These are phyloP conservation scores for Potamilus streckersoni DNA, from an alignment of 1,140 invertebrate genomes.

Conservation along the genomic window DNA sequence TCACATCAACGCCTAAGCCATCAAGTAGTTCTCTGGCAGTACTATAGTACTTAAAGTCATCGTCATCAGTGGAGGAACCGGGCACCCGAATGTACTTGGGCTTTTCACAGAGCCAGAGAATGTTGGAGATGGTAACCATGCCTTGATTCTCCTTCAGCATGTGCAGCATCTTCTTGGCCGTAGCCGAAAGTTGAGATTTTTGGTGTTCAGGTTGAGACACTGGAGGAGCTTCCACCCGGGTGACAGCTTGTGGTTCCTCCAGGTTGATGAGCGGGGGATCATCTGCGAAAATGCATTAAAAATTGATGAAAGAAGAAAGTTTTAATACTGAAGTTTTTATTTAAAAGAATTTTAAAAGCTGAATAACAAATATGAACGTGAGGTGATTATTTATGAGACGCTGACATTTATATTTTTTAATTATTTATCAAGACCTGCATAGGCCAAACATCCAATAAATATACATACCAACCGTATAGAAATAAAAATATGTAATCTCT, in stretches of 20 bases:
- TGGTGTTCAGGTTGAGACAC: constrained; percentile 23
- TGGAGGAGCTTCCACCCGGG: constrained; percentile 20
- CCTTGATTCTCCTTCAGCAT: constrained; percentile 57
- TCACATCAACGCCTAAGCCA: constrained; percentile 59
- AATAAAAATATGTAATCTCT: too few relatives aligned
- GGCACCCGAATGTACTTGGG: constrained; percentile 55
- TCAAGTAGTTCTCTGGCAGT: constrained; percentile 58
- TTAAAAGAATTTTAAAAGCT: too few relatives aligned
- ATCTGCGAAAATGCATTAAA: too few relatives aligned
- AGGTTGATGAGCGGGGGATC: constrained; percentile 43
- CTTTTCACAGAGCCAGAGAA: constrained; percentile 57
- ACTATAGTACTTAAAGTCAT: constrained; percentile 54
- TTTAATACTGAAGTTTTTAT: too few relatives aligned
- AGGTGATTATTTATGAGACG: too few relatives aligned
- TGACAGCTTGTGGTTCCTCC: constrained; percentile 39
- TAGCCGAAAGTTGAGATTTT: constrained; percentile 33
- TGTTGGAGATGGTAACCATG: constrained; percentile 57
- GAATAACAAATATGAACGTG: too few relatives aligned
- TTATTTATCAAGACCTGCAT: too few relatives aligned
- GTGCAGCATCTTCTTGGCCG: constrained; percentile 57
- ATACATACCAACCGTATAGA: too few relatives aligned
- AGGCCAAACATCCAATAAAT: too few relatives aligned
- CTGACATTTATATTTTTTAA: too few relatives aligned
- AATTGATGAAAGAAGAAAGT: too few relatives aligned
- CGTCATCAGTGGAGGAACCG: constrained; percentile 45